phyloP scores from a whole-genome alignment of 37 sponge, comb jelly and placozoan species.

The Mnemiopsis leidyi region DNA sequence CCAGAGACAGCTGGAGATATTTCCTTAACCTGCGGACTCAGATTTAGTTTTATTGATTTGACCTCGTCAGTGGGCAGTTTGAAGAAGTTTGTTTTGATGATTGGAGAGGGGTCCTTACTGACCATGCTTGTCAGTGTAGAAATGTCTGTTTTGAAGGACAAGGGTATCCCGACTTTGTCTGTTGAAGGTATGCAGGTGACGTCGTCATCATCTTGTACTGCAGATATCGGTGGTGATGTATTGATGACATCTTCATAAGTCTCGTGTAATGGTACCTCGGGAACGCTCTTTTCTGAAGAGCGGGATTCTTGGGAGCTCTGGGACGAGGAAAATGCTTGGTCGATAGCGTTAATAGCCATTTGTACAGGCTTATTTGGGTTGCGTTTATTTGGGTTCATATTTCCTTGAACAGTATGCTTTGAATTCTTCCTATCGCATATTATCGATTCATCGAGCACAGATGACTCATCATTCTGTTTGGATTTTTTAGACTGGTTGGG shows the following conservation, averaged over 20 bases:
- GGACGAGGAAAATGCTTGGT: neutral
- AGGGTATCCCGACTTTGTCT: neutral
- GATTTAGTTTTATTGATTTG: constrained; percentile 15
- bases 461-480: neutral
- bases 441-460: neutral
- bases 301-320: neutral
- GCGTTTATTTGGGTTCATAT: neutral
- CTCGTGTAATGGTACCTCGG: neutral
- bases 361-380: neutral
- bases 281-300: neutral
- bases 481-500: neutral
- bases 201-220: neutral
- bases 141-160: neutral
- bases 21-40: neutral
- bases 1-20: constrained; percentile 16
- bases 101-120: constrained; percentile 27
- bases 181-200: constrained; percentile 21
- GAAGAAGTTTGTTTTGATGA: constrained; percentile 14
- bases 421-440: neutral
- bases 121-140: constrained; percentile 6
- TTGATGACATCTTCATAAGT: neutral
- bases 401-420: neutral
- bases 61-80: neutral
- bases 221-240: neutral
- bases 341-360: neutral